Conservation (phyloP, 2,797 vertebrate species). For the Mormyrus hasselquistii region DNA sequence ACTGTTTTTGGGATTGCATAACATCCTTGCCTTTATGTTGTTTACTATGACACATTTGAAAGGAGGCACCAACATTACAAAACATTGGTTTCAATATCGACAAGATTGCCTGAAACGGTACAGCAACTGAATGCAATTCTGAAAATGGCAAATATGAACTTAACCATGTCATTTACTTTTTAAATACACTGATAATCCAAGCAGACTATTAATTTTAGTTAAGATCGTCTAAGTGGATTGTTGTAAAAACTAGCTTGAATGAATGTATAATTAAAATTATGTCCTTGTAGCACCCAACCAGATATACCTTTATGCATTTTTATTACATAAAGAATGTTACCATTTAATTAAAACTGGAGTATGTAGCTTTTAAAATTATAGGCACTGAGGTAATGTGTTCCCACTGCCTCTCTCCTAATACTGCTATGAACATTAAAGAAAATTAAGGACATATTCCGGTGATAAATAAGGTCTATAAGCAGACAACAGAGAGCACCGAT, state of each 20-base stretch:
- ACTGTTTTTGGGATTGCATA: not conserved
- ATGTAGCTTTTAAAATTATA: not conserved
- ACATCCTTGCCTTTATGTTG: not conserved
- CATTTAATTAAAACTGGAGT: not conserved
- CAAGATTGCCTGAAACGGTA: not conserved
- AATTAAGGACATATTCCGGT: not conserved
- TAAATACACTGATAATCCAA: constrained; percentile 2
- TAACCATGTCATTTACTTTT: not conserved
- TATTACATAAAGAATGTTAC: not conserved
- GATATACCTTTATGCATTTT: not conserved
- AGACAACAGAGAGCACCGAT: not conserved
- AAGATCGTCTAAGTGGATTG: not conserved
- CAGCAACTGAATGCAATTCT: not conserved
- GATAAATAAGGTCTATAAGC: not conserved
- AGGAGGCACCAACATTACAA: not conserved
- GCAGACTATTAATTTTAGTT: not conserved
- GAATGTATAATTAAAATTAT: not conserved
- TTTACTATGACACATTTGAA: not conserved
- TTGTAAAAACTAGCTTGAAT: not conserved
- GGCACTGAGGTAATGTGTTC: not conserved
- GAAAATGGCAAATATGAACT: not conserved
- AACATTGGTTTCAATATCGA: not conserved
- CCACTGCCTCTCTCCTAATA: not conserved
- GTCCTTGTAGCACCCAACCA: not conserved
- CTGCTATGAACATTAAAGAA: not conserved